Conservation (phyloP, 92 coral and sea anemone genomes). For the Heliopora coerulea region DNA sequence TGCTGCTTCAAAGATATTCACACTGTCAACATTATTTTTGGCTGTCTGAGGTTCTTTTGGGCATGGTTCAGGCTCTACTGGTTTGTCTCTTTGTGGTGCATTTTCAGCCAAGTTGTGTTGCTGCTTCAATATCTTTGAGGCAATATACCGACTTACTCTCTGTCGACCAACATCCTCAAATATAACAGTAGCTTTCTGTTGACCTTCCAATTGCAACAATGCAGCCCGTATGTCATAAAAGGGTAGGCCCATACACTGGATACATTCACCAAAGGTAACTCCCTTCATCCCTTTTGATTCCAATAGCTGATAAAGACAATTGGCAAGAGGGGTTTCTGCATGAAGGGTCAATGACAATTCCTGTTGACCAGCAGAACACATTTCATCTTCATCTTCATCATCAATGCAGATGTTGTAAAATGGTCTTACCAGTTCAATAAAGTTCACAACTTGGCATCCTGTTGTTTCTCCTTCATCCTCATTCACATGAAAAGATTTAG, state of each 20-base stretch:
- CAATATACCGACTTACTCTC: background rate
- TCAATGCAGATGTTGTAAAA: conserved; percentile 30
- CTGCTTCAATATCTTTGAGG: background rate
- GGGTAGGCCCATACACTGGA: background rate
- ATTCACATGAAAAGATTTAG: too few species aligned
- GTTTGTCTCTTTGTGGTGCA: background rate
- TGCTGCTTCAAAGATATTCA: background rate
- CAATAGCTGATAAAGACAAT: conserved; percentile 61
- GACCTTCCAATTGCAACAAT: background rate
- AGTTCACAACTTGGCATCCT: background rate
- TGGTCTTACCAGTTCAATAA: conserved; percentile 50
- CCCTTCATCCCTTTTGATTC: conserved; percentile 65
- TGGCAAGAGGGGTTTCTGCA: conserved; percentile 66
- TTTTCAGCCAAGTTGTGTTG: background rate
- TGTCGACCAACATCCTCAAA: conserved; percentile 1
- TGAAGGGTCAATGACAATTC: conserved; percentile 41
- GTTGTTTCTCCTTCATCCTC: too few species aligned
- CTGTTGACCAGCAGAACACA: conserved; percentile 6
- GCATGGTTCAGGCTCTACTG: background rate
- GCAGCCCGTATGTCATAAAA: background rate
- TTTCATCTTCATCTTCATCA: conserved; percentile 45
- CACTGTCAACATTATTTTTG: background rate
- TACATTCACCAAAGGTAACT: conserved; percentile 50
- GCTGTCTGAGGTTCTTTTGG: background rate
- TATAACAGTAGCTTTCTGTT: conserved; percentile 4